phyloP scores from a whole-genome alignment of 2,113 vertebrate genomes.

The Leucoraja erinaceus region DNA sequence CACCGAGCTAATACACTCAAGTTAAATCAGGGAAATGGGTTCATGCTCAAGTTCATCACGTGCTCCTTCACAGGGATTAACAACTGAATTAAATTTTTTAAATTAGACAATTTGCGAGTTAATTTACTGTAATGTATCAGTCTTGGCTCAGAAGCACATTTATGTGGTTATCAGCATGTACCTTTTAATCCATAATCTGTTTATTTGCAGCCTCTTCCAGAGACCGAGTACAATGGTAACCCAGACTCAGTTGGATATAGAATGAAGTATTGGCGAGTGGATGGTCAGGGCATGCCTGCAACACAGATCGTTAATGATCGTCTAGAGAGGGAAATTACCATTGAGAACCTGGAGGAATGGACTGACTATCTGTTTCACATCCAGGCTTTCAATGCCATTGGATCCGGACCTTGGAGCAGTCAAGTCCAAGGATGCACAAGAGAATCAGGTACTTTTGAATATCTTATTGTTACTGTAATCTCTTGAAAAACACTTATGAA shows the following conservation, averaged over 20 bases:
- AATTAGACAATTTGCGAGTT: background rate
- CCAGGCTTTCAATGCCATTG: slow-evolving; percentile 87
- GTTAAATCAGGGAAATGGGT: background rate
- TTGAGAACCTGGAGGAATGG: slow-evolving; percentile 82
- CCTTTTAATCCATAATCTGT: background rate
- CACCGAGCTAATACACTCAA: background rate
- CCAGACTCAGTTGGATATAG: slow-evolving; percentile 83
- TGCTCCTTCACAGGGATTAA: background rate
- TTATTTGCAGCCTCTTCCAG: slow-evolving; percentile 67
- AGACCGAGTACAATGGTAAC: slow-evolving; percentile 78
- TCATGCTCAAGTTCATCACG: background rate
- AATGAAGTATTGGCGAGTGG: slow-evolving; percentile 60
- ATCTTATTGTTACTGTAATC: background rate
- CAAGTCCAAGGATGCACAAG: slow-evolving; percentile 64
- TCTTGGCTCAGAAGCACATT: background rate
- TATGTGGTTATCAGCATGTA: background rate
- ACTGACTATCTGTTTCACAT: slow-evolving; percentile 78
- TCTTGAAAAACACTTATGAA: background rate
- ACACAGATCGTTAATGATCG: slow-evolving; percentile 56
- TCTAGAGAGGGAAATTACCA: slow-evolving; percentile 62
- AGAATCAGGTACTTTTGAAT: slow-evolving; percentile 67
- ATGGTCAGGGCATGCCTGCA: slow-evolving; percentile 50
- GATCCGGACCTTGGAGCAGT: slow-evolving; percentile 81
- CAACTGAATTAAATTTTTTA: background rate
- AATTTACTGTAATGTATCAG: background rate